These are phyloP conservation scores for Drosophila sp. DNA, from an alignment of 1,140 invertebrate species.

Conservation along the genomic window DNA sequence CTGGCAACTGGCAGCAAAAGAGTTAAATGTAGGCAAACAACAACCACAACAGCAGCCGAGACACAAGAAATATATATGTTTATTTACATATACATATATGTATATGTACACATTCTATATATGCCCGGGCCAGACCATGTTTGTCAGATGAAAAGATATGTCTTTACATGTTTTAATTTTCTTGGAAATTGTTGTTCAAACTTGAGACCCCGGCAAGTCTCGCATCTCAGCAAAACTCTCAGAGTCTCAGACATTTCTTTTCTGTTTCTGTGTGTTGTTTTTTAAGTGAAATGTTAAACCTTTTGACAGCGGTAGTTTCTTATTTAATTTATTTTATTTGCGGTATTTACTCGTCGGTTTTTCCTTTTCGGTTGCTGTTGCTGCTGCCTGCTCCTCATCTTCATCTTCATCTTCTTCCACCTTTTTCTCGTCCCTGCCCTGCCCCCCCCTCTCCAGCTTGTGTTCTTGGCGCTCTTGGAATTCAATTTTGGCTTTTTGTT, in stretches of 20 bases:
- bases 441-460: conserved; percentile 10
- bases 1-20: conserved; percentile 16
- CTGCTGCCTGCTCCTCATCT: neutral
- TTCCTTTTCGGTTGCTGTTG: conserved; percentile 2
- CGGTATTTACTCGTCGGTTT: conserved; percentile 71
- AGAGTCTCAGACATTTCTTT: conserved; percentile 7
- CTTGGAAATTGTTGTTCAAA: conserved; percentile 80
- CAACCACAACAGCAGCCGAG: conserved; percentile 38
- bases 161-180: conserved; percentile 81
- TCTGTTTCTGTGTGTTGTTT: conserved; percentile 31
- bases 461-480: conserved; percentile 51
- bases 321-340: conserved; percentile 82
- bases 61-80: neutral
- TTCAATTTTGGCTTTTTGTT: conserved; percentile 77
- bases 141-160: conserved; percentile 81
- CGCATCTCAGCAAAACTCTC: conserved; percentile 27
- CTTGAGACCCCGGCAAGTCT: conserved; percentile 40
- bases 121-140: conserved; percentile 61
- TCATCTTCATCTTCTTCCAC: conserved; percentile 10
- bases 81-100: conserved; percentile 14
- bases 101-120: conserved; percentile 50
- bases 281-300: conserved; percentile 81
- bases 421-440: conserved; percentile 4
- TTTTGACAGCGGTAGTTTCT: conserved; percentile 81
- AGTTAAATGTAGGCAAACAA: conserved; percentile 45